Conservation (phyloP, 2,797 vertebrate genomes). For the Picus viridis region DNA sequence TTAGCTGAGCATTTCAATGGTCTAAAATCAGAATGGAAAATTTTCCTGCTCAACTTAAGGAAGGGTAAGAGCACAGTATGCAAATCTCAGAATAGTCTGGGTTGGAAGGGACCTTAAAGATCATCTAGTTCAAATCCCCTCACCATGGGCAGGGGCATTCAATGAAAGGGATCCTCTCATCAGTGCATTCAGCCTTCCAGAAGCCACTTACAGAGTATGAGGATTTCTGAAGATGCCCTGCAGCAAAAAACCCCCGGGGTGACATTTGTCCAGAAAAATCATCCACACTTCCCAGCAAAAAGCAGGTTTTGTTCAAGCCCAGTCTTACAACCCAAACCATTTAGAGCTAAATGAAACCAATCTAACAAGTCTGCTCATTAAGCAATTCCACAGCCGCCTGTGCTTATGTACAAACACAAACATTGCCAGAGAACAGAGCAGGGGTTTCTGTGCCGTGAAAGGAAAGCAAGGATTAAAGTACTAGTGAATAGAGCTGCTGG, state of each 20-base stretch:
- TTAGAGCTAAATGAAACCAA: background rate
- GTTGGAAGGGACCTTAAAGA: too few species aligned
- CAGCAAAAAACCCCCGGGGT: background rate
- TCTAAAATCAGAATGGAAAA: background rate
- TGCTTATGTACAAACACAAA: background rate
- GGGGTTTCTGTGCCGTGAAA: background rate
- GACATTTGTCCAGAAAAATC: background rate
- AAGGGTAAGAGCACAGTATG: background rate
- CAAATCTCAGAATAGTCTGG: background rate
- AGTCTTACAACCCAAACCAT: background rate
- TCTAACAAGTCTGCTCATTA: background rate
- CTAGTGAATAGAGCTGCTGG: background rate
- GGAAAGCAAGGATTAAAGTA: background rate
- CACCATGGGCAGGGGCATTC: too few species aligned
- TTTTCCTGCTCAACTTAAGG: background rate
- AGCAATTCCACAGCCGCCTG: background rate
- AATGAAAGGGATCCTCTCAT: background rate
- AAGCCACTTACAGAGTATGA: background rate
- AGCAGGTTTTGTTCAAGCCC: background rate
- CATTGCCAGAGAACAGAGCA: background rate
- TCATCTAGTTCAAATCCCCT: too few species aligned
- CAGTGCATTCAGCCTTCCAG: background rate
- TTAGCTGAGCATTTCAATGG: background rate
- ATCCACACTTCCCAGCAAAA: background rate
- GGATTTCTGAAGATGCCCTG: background rate